A percentile compares a stretch with the other conserved stretches of the same genome.
Conservation (phyloP, 2,888 invertebrate genomes). For the Ochlodes sylvanus region DNA sequence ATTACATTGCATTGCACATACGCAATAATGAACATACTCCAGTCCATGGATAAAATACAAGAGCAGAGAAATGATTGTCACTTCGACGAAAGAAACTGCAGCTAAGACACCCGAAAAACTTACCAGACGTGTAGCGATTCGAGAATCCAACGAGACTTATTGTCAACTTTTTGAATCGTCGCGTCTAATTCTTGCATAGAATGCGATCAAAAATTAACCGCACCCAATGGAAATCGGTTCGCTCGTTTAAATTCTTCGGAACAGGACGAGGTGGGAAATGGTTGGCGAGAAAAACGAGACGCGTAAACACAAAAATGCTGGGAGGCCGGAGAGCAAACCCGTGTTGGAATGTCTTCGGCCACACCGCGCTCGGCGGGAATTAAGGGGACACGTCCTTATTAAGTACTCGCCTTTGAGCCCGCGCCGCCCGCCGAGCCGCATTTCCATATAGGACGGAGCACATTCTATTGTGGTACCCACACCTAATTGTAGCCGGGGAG, state of each 20-base stretch:
- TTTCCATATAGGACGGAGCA: slow-evolving; percentile 65
- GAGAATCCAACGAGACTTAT: slow-evolving; percentile 8
- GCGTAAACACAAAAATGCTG: slow-evolving; percentile 67
- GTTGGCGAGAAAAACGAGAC: slow-evolving; percentile 66
- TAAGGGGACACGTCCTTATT: slow-evolving; percentile 72
- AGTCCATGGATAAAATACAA: background rate
- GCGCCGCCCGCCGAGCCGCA: slow-evolving; percentile 54
- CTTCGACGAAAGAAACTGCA: slow-evolving; percentile 49
- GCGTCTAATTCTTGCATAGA: slow-evolving; percentile 51
- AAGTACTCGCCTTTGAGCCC: slow-evolving; percentile 67
- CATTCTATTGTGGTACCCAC: slow-evolving; percentile 15
- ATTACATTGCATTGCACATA: no score
- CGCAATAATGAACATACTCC: slow-evolving; percentile 12
- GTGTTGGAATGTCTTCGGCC: slow-evolving; percentile 76
- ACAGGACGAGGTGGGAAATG: slow-evolving; percentile 74
- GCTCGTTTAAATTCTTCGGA: slow-evolving; percentile 76
- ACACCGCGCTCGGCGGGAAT: slow-evolving; percentile 58
- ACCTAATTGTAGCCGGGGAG: background rate
- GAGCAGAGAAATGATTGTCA: slow-evolving; percentile 27
- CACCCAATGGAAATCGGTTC: slow-evolving; percentile 61
- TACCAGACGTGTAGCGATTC: slow-evolving; percentile 46
- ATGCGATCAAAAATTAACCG: slow-evolving; percentile 51
- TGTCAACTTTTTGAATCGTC: slow-evolving; percentile 10
- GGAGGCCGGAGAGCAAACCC: slow-evolving; percentile 66
- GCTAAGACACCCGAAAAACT: slow-evolving; percentile 45